Evolutionary conservation across 2,888 invertebrate species (phyloP).

Genomic region (Hipparchia semele): DNA sequence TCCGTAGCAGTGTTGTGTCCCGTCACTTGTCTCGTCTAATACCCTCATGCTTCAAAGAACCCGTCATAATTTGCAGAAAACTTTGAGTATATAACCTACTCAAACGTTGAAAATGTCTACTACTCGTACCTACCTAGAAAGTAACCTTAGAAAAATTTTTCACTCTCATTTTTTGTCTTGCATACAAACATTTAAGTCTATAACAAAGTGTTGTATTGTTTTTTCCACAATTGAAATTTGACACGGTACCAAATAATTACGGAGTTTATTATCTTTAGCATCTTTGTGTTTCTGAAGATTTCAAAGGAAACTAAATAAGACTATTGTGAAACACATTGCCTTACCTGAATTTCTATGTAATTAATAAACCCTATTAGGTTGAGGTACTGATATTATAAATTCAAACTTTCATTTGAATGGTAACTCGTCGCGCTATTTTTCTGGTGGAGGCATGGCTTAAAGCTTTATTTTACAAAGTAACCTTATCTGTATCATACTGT

Average conservation of each 20-base stretch:
- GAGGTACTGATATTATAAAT: background rate
- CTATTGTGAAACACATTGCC: no score
- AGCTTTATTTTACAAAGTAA: background rate
- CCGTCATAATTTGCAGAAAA: slow-evolving; percentile 22
- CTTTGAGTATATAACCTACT: no score
- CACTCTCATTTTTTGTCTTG: slow-evolving; percentile 10
- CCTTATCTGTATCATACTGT: background rate
- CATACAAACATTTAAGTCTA: background rate
- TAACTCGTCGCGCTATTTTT: background rate
- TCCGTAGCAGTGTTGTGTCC: slow-evolving; percentile 31
- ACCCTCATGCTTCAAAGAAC: slow-evolving; percentile 29
- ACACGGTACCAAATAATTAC: no score
- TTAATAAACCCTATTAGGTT: no score
- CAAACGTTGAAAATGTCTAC: no score
- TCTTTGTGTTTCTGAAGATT: background rate
- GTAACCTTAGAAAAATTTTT: background rate
- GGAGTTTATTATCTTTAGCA: no score
- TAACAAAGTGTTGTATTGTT: no score
- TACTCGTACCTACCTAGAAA: no score
- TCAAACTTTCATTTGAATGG: background rate
- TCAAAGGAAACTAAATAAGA: no score
- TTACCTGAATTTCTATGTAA: no score
- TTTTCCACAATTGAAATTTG: no score
- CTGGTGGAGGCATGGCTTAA: slow-evolving; percentile 9
- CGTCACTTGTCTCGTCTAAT: slow-evolving; percentile 27